Evolutionary conservation across 2,797 vertebrate genomes (phyloP).

Genomic region (Etheostoma perlongum): DNA sequence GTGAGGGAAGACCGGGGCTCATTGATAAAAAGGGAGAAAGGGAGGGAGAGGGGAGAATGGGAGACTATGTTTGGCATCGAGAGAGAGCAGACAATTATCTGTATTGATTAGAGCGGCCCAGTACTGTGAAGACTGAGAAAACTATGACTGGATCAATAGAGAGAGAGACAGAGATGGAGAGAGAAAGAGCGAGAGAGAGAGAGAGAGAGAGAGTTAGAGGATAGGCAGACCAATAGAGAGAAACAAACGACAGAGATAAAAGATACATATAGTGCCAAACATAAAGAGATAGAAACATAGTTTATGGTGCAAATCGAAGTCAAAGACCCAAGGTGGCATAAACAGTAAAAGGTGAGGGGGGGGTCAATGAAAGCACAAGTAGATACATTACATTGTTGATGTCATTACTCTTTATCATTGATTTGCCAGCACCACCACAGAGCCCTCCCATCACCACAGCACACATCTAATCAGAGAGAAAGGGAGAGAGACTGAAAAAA

Average conservation of each 20-base stretch:
- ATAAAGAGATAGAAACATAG: slow-evolving; percentile 63
- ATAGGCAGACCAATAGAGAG: slow-evolving; percentile 73
- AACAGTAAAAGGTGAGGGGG: slow-evolving; percentile 34
- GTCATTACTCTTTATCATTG: slow-evolving; percentile 82
- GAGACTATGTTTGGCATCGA: slow-evolving; percentile 83
- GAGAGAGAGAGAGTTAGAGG: slow-evolving; percentile 45
- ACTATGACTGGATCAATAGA: slow-evolving; percentile 89
- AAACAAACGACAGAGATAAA: slow-evolving; percentile 74
- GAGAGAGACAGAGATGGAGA: slow-evolving; percentile 59
- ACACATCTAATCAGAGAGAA: slow-evolving; percentile 40
- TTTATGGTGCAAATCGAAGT: slow-evolving; percentile 63
- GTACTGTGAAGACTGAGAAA: slow-evolving; percentile 89
- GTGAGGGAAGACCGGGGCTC: slow-evolving; percentile 80
- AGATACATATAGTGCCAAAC: slow-evolving; percentile 70
- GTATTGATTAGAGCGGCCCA: slow-evolving; percentile 89
- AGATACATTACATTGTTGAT: slow-evolving; percentile 76
- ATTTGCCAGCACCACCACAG: slow-evolving; percentile 79
- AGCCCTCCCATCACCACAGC: slow-evolving; percentile 62
- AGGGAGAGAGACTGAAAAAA: slow-evolving; percentile 20
- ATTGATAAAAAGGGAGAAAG: slow-evolving; percentile 84
- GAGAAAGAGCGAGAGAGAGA: slow-evolving; percentile 47
- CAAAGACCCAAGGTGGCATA: slow-evolving; percentile 56
- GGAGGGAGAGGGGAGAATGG: slow-evolving; percentile 68
- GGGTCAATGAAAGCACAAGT: slow-evolving; percentile 65
- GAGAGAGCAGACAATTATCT: slow-evolving; percentile 89